phyloP scores from a whole-genome alignment of 2,797 vertebrate genomes.

The Todus mexicanus region DNA sequence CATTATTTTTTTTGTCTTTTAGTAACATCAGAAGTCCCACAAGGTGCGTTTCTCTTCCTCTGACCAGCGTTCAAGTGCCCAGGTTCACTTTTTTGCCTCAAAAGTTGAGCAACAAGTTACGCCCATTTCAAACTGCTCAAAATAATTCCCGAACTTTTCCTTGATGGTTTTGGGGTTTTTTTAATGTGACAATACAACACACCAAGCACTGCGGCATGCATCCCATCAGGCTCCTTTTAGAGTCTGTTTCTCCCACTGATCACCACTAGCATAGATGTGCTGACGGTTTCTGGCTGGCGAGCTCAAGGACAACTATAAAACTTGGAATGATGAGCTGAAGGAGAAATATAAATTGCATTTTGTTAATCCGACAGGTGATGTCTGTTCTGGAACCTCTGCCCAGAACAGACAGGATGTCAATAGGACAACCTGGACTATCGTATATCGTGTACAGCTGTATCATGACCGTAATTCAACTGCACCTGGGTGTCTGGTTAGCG shows the following conservation, averaged over 20 bases:
- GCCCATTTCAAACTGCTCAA: background rate
- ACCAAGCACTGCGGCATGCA: background rate
- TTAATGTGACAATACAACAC: background rate
- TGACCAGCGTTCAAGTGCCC: background rate
- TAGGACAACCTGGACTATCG: no score
- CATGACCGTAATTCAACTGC: no score
- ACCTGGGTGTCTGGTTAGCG: no score
- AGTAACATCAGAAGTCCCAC: background rate
- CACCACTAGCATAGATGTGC: background rate
- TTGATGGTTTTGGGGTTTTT: background rate
- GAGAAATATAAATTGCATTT: no score
- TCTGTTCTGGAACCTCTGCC: no score
- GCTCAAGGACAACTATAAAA: no score
- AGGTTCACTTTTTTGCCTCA: background rate
- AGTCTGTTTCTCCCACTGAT: background rate
- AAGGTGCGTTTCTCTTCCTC: background rate
- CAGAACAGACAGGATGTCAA: no score
- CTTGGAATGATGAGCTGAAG: background rate
- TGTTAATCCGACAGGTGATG: no score
- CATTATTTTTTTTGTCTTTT: background rate
- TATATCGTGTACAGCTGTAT: no score
- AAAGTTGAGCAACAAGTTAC: background rate
- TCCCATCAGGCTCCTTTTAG: background rate
- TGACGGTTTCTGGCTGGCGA: background rate
- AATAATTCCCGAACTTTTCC: background rate